These are phyloP conservation scores for Pogonomyrmex californicus DNA, from an alignment of 1,140 invertebrate species.

Conservation along the genomic window DNA sequence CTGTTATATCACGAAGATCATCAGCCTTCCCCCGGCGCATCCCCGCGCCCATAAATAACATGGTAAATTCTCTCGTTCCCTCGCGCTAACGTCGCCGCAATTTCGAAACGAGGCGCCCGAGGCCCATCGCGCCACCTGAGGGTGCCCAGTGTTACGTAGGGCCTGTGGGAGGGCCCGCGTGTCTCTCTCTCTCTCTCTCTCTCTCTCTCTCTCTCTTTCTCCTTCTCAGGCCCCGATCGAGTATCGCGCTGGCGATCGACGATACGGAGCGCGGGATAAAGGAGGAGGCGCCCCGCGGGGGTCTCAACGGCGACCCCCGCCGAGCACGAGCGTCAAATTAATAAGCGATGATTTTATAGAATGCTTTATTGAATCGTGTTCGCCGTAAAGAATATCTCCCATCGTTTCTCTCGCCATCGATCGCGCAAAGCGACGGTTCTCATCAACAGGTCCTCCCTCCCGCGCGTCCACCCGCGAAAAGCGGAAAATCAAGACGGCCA, in stretches of 20 bases:
- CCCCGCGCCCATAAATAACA: conserved; percentile 20
- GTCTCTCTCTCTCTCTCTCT: not conserved
- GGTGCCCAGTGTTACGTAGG: conserved; percentile 36
- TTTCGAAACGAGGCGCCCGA: conserved; percentile 37
- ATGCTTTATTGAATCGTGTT: conserved; percentile 84
- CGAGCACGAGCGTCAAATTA: conserved; percentile 84
- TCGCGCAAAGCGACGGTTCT: conserved; percentile 57
- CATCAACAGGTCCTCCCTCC: not conserved
- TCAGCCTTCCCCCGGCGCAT: conserved; percentile 9
- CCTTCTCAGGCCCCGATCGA: not conserved
- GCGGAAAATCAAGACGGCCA: not conserved
- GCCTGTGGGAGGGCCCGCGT: conserved; percentile 5
- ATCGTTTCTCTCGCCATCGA: conserved; percentile 75
- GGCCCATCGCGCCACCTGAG: conserved; percentile 9
- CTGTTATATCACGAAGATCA: conserved; percentile 39
- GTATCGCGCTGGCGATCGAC: conserved; percentile 76
- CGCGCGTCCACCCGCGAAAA: not conserved
- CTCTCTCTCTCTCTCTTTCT: no score
- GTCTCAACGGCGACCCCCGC: conserved; percentile 81
- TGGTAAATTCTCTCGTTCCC: conserved; percentile 14
- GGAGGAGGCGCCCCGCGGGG: conserved; percentile 75
- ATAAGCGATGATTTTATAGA: conserved; percentile 86
- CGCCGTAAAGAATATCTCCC: conserved; percentile 80
- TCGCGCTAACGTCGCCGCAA: conserved; percentile 23
- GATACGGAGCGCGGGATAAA: conserved; percentile 79